Conservation (phyloP, 2,113 vertebrate species). For the Grus americana region DNA sequence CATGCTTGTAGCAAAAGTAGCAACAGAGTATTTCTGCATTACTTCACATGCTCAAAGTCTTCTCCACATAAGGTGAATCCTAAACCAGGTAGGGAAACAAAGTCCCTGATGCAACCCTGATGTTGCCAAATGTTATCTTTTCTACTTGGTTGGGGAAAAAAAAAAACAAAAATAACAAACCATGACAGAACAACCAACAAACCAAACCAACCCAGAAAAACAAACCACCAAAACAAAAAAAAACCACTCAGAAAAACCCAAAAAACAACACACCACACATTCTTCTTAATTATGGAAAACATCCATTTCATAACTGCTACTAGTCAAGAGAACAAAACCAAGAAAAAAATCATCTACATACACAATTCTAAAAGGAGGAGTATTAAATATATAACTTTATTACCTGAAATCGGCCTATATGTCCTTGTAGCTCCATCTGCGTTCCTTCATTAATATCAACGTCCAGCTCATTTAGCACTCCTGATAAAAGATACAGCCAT, state of each 20-base stretch:
- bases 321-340: not conserved
- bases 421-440: conserved; percentile 90
- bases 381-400: not conserved
- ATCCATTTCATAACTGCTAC: not conserved
- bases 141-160: not conserved
- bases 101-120: not conserved
- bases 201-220: not conserved
- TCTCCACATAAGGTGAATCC: not conserved
- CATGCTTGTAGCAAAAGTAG: not conserved
- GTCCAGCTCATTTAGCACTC: conserved; percentile 82
- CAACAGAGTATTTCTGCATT: not conserved
- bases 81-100: not conserved
- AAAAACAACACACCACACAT: not conserved
- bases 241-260: not conserved
- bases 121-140: not conserved
- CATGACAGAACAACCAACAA: no score
- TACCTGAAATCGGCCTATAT: conserved; percentile 96
- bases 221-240: not conserved
- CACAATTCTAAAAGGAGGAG: not conserved
- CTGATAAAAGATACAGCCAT: conserved; percentile 67
- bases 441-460: conserved; percentile 83
- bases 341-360: not conserved
- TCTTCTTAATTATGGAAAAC: not conserved
- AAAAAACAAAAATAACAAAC: no score
- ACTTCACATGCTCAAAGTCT: not conserved